Percentiles rank a stretch among this genome's conserved stretches.
phyloP scores from a whole-genome alignment of 2,113 vertebrate species.

The Rhinichthys klamathensis region DNA sequence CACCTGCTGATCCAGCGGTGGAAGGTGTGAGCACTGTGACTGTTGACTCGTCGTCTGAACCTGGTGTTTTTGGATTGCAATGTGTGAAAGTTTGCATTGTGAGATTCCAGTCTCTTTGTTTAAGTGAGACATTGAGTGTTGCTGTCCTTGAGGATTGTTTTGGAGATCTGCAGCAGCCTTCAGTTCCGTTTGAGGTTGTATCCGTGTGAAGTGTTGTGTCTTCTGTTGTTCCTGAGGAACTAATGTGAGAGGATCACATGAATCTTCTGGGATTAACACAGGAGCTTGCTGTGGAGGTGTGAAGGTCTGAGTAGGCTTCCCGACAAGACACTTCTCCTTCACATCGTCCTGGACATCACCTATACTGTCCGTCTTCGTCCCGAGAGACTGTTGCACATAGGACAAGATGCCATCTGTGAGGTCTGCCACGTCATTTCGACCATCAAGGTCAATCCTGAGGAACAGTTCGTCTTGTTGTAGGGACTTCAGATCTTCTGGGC shows the following conservation, averaged over 20 bases:
- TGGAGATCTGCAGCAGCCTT: constrained; percentile 6
- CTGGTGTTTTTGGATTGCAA: neutral
- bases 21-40: neutral
- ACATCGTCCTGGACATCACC: constrained; percentile 34
- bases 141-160: constrained; percentile 3
- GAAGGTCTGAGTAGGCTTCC: constrained; percentile 47
- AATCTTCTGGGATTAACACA: neutral
- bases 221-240: constrained; percentile 12
- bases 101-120: neutral
- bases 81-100: neutral
- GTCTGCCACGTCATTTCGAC: constrained; percentile 71
- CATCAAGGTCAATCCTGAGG: constrained; percentile 72
- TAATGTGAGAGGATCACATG: constrained; percentile 10
- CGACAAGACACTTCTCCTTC: neutral
- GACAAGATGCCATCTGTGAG: constrained; percentile 82
- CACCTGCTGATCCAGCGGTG: constrained; percentile 70
- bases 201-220: constrained; percentile 4
- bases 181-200: neutral
- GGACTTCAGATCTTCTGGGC: constrained; percentile 79
- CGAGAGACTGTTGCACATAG: constrained; percentile 81
- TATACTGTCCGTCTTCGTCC: constrained; percentile 70
- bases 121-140: neutral
- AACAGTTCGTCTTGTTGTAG: constrained; percentile 82
- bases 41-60: neutral
- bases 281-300: neutral